Conservation (phyloP, 2,888 invertebrate genomes). For the Thereva unica region DNA sequence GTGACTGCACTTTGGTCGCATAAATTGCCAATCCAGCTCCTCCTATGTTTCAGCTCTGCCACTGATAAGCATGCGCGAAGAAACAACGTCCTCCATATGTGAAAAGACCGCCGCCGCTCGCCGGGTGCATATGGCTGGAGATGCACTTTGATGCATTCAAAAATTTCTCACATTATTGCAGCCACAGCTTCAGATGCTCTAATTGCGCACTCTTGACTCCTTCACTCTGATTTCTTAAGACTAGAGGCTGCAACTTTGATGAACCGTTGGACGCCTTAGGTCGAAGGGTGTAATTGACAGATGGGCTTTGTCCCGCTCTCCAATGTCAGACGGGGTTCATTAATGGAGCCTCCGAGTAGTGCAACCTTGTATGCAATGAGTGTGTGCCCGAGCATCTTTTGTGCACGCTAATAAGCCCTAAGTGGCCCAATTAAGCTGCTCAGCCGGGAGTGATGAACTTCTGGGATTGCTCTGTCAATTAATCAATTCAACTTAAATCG, state of each 20-base stretch:
- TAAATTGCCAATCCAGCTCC: neutral
- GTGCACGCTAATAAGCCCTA: constrained; percentile 31
- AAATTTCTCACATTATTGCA: neutral
- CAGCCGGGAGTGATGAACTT: constrained; percentile 28
- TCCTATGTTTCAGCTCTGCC: constrained; percentile 1
- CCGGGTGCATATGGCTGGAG: constrained; percentile 1
- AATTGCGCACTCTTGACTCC: too few species aligned
- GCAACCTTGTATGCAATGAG: too few species aligned
- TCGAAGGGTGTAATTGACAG: too few species aligned
- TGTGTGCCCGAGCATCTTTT: constrained; percentile 13
- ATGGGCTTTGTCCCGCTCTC: too few species aligned
- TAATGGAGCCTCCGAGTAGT: too few species aligned
- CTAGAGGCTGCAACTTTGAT: too few species aligned
- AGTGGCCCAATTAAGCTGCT: constrained; percentile 26
- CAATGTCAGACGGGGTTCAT: too few species aligned
- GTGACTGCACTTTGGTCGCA: constrained; percentile 14
- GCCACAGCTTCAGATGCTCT: too few species aligned
- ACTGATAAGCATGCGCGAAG: constrained; percentile 15
- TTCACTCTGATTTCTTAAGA: too few species aligned
- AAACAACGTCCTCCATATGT: neutral
- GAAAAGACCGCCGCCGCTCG: too few species aligned
- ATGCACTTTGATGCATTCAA: constrained; percentile 24
- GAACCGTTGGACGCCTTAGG: too few species aligned
- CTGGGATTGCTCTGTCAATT: constrained; percentile 26
- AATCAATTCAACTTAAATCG: constrained; percentile 8